Conservation (phyloP, 2,113 vertebrate species). For the Bujurquina vittata region DNA sequence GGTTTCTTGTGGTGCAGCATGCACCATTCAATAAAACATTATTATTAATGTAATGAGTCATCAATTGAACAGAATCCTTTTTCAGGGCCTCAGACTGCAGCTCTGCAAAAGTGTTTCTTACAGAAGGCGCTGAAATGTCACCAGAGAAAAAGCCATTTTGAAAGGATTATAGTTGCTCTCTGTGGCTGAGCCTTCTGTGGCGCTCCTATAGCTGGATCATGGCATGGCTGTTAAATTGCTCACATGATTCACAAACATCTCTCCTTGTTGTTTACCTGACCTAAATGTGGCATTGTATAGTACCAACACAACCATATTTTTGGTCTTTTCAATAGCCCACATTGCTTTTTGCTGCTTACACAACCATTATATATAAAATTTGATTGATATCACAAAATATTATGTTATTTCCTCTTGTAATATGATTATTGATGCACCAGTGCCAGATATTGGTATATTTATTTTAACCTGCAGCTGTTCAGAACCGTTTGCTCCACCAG, state of each 20-base stretch:
- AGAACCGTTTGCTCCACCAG: background rate
- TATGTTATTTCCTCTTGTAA: no score
- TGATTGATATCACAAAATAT: background rate
- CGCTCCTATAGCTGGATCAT: background rate
- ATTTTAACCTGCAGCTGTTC: background rate
- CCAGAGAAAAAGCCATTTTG: constrained; percentile 29
- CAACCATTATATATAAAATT: rapidly evolving
- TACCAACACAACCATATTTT: background rate
- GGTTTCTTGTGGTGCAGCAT: background rate
- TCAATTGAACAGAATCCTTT: background rate
- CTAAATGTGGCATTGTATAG: background rate
- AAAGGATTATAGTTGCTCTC: constrained; percentile 39
- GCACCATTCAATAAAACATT: background rate
- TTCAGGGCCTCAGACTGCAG: background rate
- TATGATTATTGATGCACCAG: background rate
- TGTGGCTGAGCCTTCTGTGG: constrained; percentile 26
- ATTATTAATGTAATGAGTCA: background rate
- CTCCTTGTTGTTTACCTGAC: background rate
- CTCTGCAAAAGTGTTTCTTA: background rate
- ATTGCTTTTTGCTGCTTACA: constrained; percentile 67
- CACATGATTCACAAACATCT: background rate
- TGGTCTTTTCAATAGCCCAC: constrained; percentile 69
- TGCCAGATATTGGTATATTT: background rate
- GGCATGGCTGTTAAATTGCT: constrained; percentile 7
- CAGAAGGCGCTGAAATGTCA: constrained; percentile 14